Evolutionary conservation across 2,797 vertebrate genomes (phyloP).

Genomic region (Echiichthys vipera): DNA sequence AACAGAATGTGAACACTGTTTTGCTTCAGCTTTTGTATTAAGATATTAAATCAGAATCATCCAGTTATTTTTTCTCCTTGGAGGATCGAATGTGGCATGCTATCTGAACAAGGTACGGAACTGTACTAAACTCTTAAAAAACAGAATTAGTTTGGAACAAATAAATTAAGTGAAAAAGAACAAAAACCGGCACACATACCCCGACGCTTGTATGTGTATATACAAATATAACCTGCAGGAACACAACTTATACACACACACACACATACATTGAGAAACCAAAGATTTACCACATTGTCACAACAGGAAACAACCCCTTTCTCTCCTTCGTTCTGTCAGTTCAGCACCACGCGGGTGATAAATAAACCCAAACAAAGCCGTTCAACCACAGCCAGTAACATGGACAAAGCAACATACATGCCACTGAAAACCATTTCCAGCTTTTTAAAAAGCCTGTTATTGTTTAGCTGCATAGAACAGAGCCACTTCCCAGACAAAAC

Average conservation of each 20-base stretch:
- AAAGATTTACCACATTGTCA: slow-evolving; percentile 35
- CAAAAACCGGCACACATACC: not conserved
- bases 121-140: slow-evolving; percentile 10
- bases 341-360: slow-evolving; percentile 58
- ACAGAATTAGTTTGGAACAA: not conserved
- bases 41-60: slow-evolving; percentile 48
- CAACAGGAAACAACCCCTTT: slow-evolving; percentile 20
- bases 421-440: slow-evolving; percentile 67
- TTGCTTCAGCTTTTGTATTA: slow-evolving; percentile 43
- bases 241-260: slow-evolving; percentile 1
- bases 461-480: slow-evolving; percentile 60
- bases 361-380: slow-evolving; percentile 66
- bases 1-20: slow-evolving; percentile 54
- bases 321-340: slow-evolving; percentile 27
- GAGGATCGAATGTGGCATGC: slow-evolving; percentile 38
- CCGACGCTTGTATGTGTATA: slow-evolving; percentile 7
- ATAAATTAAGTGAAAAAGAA: slow-evolving; percentile 5
- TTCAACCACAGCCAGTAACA: slow-evolving; percentile 59
- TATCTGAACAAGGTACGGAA: slow-evolving; percentile 34
- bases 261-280: slow-evolving; percentile 11
- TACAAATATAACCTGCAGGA: slow-evolving; percentile 2
- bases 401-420: slow-evolving; percentile 60
- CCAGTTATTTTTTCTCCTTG: slow-evolving; percentile 20
- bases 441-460: slow-evolving; percentile 60
- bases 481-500: slow-evolving; percentile 45